Evolutionary conservation across 2,797 vertebrate species (phyloP), one percentile per base, ranked within the genome.

Genomic region (Chaetophractus vellerosus): DNA sequence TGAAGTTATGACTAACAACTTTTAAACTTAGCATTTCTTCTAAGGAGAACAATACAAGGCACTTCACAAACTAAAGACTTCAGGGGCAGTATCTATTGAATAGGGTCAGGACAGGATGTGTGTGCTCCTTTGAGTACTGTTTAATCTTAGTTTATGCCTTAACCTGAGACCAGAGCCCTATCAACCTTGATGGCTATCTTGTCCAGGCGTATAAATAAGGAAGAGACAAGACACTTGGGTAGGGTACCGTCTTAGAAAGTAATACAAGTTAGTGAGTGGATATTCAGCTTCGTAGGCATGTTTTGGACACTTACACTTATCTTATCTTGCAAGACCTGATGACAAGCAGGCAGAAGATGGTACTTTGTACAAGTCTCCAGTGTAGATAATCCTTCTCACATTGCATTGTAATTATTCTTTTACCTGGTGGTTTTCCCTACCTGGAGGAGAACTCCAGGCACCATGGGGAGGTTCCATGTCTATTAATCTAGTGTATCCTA

Each of bases 321-420:
- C 97, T 96, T 94, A 96, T 96, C 97, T 96, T 48, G n/a, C 26
- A 61, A 92, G 94, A 75, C 87, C 76, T 71, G 83, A 96, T 91
- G 87, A 88, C 33, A 57, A 63, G 92, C 81, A 66, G 91, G 78
- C 87, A 31, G 23, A 84, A 78, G 92, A 90, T 31, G 81, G 63
- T 79, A 57, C 78, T 97, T 74, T 82, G 90, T 93, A 91, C 92
- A 91, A 85, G 50, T 48, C 84, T 94, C 50, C 36, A 31, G 69
- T 88, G 52, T 9, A 93, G 81, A 90, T 93, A 84, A 79, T 38
- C 23, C 74, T 93, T 93, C 96, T 97, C 90, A 82, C 11, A 23
- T 94, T 68, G 33, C 90, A 61, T 9, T 93, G 45, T 81, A 55
- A 63, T 95, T 91, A 66, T 84, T 91, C 69, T 87, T 88, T 91